phyloP scores from a whole-genome alignment of 1,140 invertebrate species.

The Ptiloglossa arizonensis region DNA sequence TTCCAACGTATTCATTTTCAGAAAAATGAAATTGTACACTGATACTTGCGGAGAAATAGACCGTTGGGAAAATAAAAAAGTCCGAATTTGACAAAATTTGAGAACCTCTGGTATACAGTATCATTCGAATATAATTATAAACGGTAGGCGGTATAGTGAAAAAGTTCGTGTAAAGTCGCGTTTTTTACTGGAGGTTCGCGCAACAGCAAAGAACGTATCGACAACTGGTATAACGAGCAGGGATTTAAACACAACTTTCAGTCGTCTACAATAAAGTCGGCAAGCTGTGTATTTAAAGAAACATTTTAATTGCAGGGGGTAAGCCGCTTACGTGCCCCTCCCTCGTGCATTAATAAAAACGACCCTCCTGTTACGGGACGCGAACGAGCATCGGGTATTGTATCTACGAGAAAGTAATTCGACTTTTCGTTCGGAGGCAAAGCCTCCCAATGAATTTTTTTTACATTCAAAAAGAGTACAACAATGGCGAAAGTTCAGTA shows the following conservation, averaged over 20 bases:
- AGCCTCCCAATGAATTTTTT: background rate
- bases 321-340: slow-evolving; percentile 77
- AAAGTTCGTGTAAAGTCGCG: background rate
- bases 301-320: slow-evolving; percentile 80
- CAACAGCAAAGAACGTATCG: background rate
- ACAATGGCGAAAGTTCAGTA: background rate
- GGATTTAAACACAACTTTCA: slow-evolving; percentile 56
- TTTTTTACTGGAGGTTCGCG: background rate
- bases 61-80: no score
- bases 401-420: slow-evolving; percentile 58
- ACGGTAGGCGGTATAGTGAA: no score
- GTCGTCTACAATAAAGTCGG: slow-evolving; percentile 56
- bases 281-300: slow-evolving; percentile 77
- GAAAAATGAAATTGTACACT: no score
- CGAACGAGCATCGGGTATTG: slow-evolving; percentile 40
- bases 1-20: no score
- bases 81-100: no score
- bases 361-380: slow-evolving; percentile 61
- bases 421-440: slow-evolving; percentile 47
- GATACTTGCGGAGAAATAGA: no score
- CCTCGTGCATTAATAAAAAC: slow-evolving; percentile 75
- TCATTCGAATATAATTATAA: no score
- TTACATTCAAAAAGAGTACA: background rate
- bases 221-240: slow-evolving; percentile 51
- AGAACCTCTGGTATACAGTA: no score